These are phyloP conservation scores for Myathropa florea DNA, from an alignment of 2,888 invertebrate species.

Conservation along the genomic window DNA sequence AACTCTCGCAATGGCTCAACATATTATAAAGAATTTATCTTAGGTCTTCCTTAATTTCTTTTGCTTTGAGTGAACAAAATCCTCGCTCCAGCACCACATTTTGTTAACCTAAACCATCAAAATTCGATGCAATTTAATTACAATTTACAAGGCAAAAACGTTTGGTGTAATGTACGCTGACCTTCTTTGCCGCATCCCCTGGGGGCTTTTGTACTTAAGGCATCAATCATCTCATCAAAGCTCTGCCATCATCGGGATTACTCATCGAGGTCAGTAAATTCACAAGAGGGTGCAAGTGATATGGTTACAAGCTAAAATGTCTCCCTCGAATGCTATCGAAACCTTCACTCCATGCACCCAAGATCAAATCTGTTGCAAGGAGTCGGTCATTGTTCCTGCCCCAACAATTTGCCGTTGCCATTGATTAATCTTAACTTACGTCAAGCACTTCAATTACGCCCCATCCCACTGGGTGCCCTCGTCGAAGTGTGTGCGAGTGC, in stretches of 20 bases:
- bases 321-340: no score
- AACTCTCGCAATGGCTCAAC: no score
- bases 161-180: background rate
- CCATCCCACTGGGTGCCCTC: background rate
- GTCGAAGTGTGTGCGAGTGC: background rate
- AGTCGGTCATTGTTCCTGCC: background rate
- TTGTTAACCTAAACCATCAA: no score
- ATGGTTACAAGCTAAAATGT: background rate
- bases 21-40: no score
- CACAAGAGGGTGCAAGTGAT: background rate
- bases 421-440: constrained; percentile 47
- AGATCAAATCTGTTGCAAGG: background rate
- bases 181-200: background rate
- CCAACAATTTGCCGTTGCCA: constrained; percentile 14
- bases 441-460: constrained; percentile 19
- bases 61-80: no score
- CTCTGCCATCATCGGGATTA: background rate
- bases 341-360: background rate
- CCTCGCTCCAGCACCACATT: no score
- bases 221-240: background rate
- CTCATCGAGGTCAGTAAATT: background rate
- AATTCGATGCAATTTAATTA: no score
- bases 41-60: no score
- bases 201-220: background rate
- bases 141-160: no score